Conservation (phyloP, 2,113 vertebrate species). For the Paracanthobrama guichenoti region DNA sequence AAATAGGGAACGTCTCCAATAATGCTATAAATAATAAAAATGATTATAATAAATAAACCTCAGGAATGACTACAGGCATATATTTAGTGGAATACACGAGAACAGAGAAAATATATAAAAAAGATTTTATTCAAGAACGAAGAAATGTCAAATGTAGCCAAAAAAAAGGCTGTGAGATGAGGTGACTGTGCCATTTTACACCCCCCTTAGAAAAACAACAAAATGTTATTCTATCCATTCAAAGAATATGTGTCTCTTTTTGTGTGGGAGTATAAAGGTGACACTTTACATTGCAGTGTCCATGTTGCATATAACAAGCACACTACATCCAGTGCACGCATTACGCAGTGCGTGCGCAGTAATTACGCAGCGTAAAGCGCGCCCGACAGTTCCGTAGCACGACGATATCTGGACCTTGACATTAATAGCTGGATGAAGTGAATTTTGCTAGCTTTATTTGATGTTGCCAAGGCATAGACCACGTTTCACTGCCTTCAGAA, state of each 20-base stretch:
- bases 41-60: constrained; percentile 60
- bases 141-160: constrained; percentile 66
- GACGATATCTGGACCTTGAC: constrained; percentile 46
- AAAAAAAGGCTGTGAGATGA: constrained; percentile 63
- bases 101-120: constrained; percentile 27
- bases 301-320: not conserved
- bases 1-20: constrained; percentile 32
- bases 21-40: constrained; percentile 24
- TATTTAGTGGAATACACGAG: constrained; percentile 21
- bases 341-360: constrained; percentile 2
- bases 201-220: constrained; percentile 40
- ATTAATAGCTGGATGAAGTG: constrained; percentile 48
- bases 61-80: constrained; percentile 83
- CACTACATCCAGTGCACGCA: not conserved
- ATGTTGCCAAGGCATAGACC: constrained; percentile 78
- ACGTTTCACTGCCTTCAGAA: constrained; percentile 81
- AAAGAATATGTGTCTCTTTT: constrained; percentile 54
- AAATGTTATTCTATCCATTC: constrained; percentile 43
- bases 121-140: not conserved
- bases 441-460: constrained; percentile 77
- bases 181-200: constrained; percentile 66
- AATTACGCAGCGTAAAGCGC: constrained; percentile 13
- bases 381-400: constrained; percentile 64
- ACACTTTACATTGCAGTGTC: constrained; percentile 29
- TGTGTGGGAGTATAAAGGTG: constrained; percentile 55